phyloP scores from a whole-genome alignment of 1,140 invertebrate genomes.

The Aphaenogaster rudis region DNA sequence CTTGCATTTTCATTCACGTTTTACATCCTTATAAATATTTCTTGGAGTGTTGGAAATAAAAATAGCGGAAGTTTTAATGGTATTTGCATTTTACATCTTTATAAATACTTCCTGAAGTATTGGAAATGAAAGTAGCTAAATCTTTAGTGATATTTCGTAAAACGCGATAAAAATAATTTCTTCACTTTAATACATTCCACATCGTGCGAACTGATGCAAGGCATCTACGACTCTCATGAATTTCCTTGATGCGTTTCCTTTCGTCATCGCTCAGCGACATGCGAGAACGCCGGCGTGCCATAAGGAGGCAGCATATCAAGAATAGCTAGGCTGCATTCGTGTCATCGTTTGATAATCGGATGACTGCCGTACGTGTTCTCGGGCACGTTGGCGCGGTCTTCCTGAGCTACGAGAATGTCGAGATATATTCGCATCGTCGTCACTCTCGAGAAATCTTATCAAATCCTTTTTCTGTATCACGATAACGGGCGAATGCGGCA shows the following conservation, averaged over 20 bases:
- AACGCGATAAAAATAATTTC: not conserved
- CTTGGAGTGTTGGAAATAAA: not conserved
- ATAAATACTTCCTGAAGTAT: not conserved
- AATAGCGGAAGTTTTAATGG: no score
- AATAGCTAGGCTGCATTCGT: constrained; percentile 22
- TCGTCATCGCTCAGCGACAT: not conserved
- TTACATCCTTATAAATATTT: not conserved
- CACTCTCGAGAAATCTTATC: constrained; percentile 50
- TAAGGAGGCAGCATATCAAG: constrained; percentile 19
- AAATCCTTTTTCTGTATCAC: constrained; percentile 47
- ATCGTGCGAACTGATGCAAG: not conserved
- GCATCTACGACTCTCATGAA: not conserved
- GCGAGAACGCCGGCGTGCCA: constrained; percentile 32
- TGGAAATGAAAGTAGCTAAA: not conserved
- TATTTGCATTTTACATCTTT: not conserved
- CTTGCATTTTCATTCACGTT: not conserved
- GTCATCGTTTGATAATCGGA: constrained; percentile 53
- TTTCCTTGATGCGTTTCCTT: constrained; percentile 14
- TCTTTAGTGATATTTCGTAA: not conserved
- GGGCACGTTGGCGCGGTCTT: not conserved
- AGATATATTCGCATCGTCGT: constrained; percentile 6
- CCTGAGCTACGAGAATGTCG: constrained; percentile 23
- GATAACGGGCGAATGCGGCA: not conserved
- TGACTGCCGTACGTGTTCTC: constrained; percentile 30
- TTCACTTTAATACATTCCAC: not conserved